Evolutionary conservation across 1,140 invertebrate species (phyloP).

Genomic region (Drosophila watanabei): DNA sequence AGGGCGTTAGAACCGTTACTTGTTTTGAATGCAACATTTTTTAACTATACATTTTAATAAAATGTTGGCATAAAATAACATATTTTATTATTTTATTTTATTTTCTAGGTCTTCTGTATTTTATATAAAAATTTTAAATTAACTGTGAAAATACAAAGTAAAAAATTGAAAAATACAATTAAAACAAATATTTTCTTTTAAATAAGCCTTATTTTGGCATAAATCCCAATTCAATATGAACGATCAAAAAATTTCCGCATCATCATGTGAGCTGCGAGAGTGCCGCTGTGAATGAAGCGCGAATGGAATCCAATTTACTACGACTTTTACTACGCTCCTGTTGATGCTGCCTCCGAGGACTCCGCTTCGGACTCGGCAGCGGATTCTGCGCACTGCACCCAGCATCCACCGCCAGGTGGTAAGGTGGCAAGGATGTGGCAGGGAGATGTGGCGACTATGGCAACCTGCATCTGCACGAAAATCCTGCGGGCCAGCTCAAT

Average conservation of each 20-base stretch:
- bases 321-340: slow-evolving; percentile 67
- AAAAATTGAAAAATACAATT: not conserved
- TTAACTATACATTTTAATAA: no score
- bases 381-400: slow-evolving; percentile 62
- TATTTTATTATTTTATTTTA: no score
- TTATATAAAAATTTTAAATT: no score
- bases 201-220: not conserved
- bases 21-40: no score
- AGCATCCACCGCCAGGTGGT: slow-evolving; percentile 65
- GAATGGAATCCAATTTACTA: slow-evolving; percentile 78
- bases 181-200: not conserved
- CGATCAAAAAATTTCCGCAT: slow-evolving; percentile 18
- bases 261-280: not conserved
- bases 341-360: slow-evolving; percentile 25
- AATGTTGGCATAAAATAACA: no score
- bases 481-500: slow-evolving; percentile 70
- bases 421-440: not conserved
- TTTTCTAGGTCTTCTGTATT: no score
- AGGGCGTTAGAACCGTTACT: no score
- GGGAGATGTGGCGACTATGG: slow-evolving; percentile 29
- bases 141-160: not conserved
- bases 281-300: slow-evolving; percentile 60
- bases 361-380: slow-evolving; percentile 5
- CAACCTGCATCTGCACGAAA: slow-evolving; percentile 54
- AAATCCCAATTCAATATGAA: not conserved